Evolutionary conservation across 2,888 invertebrate species (phyloP), one percentile per base, ranked within the genome.

Genomic region (Molorchus minor): DNA sequence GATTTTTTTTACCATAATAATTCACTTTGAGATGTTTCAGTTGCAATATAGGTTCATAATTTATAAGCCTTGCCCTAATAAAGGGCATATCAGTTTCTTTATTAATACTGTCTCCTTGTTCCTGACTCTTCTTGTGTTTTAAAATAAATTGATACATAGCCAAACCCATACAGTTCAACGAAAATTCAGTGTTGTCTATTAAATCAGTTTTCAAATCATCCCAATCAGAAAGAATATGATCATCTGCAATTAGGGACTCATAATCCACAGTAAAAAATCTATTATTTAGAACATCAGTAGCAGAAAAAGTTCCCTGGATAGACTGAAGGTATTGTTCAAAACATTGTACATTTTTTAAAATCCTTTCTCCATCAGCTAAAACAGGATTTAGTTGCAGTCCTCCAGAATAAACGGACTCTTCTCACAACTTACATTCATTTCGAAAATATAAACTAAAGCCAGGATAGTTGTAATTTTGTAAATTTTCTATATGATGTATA

Each of bases 391-490:
- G 75, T 74, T 62, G 17, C 30, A 16, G 10, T 21, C n/a, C 2
- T 36, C 2, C 16, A 13, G 3, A 49, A 36, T 33, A 33, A 35
- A 45, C 16, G 12, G 20, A 40, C 35, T 16, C 33, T 19, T 46
- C 41, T 33, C n/a, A 12, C 12, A 35, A 7, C 43, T 12, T 56
- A 69, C 73, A 54, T 70, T 78, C 86, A 83, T 85, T 83, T 30
- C 89, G 86, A 77, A 94, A 92, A 80, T 94, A 95, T 5, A 92
- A 80, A 65, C 87, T 87, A 91, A 94, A 94, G 15, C 88, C 87
- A 67, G 85, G 83, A 77, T 58, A 64, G 25, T 62, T 64, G 52
- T 58, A 58, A 56, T 57, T 56, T 47, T 61, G 62, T 38, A 62
- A 36, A 35, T 64, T 56, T 17, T 55, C 51, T 36, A 66, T 46